Percentiles rank a stretch among this genome's conserved stretches.
These are phyloP conservation scores for Sus cebifrons DNA, from an alignment of 2,797 vertebrate genomes.

Conservation along the genomic window DNA sequence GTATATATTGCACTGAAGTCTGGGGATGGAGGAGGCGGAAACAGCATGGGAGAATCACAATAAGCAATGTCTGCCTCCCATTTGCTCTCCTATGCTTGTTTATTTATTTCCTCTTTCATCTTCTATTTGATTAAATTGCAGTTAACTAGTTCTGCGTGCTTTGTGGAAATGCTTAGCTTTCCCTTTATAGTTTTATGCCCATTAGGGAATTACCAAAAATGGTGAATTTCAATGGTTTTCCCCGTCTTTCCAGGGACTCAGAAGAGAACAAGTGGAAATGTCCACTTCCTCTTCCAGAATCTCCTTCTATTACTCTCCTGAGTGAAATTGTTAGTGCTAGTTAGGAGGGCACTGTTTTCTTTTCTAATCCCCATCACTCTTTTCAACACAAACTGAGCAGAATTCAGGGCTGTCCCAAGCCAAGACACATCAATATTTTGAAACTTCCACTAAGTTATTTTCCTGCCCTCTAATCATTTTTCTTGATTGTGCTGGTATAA, in stretches of 20 bases:
- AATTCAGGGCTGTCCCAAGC: neutral
- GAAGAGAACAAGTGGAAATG: neutral
- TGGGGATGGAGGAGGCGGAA: neutral
- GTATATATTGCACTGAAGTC: neutral
- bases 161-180: slow-evolving; percentile 39
- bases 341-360: neutral
- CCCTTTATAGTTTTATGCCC: slow-evolving; percentile 2
- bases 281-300: neutral
- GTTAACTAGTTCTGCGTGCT: slow-evolving; percentile 50
- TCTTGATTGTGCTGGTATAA: neutral
- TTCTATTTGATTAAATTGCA: slow-evolving; percentile 54
- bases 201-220: slow-evolving; percentile 8
- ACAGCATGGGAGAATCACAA: neutral
- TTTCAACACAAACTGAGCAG: neutral
- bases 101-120: slow-evolving; percentile 49
- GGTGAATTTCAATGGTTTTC: neutral
- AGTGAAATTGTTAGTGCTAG: neutral
- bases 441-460: neutral
- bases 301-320: neutral
- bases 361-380: neutral
- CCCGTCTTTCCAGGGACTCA: neutral
- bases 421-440: neutral
- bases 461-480: neutral
- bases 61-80: neutral
- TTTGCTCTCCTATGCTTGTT: slow-evolving; percentile 5